Evolutionary conservation across 2,888 invertebrate genomes (phyloP), one percentile per base, ranked within the genome.

Genomic region (Calameuta idolon): DNA sequence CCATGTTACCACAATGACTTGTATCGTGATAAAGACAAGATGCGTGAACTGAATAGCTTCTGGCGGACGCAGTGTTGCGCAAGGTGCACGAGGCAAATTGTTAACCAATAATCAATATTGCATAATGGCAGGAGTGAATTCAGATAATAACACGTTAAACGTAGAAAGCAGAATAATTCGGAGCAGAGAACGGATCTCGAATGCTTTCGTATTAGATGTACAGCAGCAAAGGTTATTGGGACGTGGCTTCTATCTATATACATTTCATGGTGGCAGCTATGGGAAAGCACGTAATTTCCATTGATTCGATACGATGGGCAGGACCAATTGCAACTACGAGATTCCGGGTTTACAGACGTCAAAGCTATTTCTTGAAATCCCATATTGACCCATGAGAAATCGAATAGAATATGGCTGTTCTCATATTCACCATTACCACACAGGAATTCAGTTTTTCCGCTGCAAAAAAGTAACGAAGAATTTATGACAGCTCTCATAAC

Each of bases 101-200:
- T 34, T 74, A 35, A 35, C 74, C 74, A 34, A 74, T 74, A 74
- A 74, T 35, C 74, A 34, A 74, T 34, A 37, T 80, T 71, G 74
- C 71, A 76, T 34, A 79, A 80, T 71, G 76, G 34, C 75, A 74
- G 77, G 75, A 77, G 76, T 69, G 74, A 37, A 31, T 23, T 9
- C n/a, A 31, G 37, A 34, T 85, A 83, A 83, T 82, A 75, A 80
- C 76, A 80, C 34, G 80, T 35, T 78, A 71, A 11, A 73, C 74
- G 76, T 78, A 79, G 85, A 84, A 84, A 84, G 85, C 77, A 75
- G 78, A 69, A 69, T 84, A 81, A 81, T 84, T 79, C 80, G 74
- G 75, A 76, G 71, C 77, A 76, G 74, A 79, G 76, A 79, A 81
- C 77, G 37, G 69, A 33, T 81, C 55, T 55, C 23, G 23, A 55